phyloP scores from a whole-genome alignment of 2,113 vertebrate species.

The Cephalopholis sonnerati region DNA sequence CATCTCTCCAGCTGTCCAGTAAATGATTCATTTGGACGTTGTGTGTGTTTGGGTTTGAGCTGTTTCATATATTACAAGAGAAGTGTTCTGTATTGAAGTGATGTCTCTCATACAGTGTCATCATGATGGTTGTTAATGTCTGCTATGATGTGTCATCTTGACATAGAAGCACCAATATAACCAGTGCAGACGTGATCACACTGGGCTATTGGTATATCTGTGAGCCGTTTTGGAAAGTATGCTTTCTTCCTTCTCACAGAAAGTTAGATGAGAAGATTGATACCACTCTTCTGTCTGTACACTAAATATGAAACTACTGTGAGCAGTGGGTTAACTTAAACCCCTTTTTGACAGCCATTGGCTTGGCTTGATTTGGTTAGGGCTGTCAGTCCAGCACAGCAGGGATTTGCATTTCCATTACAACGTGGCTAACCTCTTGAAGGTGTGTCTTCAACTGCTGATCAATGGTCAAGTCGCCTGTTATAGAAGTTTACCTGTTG shows the following conservation, averaged over 20 bases:
- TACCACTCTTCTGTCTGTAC: too few relatives aligned
- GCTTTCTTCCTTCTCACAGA: not conserved
- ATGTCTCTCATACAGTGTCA: not conserved
- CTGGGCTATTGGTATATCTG: not conserved
- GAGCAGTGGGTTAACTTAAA: too few relatives aligned
- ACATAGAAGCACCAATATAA: not conserved
- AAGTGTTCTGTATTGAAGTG: not conserved
- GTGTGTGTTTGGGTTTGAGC: not conserved
- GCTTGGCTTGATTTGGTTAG: too few relatives aligned
- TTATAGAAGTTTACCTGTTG: too few relatives aligned
- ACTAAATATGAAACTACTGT: not conserved
- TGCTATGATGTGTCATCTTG: not conserved
- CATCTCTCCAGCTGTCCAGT: slow-evolving; percentile 28
- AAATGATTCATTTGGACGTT: not conserved
- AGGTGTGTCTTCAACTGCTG: too few relatives aligned
- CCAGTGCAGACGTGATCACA: not conserved
- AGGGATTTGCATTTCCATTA: too few relatives aligned
- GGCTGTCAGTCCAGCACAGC: too few relatives aligned
- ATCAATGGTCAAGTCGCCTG: too few relatives aligned
- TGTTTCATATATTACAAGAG: not conserved
- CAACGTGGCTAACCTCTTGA: too few relatives aligned
- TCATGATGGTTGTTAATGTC: not conserved
- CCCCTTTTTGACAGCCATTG: too few relatives aligned
- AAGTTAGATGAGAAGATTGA: too few relatives aligned
- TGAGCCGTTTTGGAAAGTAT: not conserved